Percentiles rank a stretch among this genome's conserved stretches.
Conservation (phyloP, 2,113 vertebrate species). For the Phalacrocorax carbo region DNA sequence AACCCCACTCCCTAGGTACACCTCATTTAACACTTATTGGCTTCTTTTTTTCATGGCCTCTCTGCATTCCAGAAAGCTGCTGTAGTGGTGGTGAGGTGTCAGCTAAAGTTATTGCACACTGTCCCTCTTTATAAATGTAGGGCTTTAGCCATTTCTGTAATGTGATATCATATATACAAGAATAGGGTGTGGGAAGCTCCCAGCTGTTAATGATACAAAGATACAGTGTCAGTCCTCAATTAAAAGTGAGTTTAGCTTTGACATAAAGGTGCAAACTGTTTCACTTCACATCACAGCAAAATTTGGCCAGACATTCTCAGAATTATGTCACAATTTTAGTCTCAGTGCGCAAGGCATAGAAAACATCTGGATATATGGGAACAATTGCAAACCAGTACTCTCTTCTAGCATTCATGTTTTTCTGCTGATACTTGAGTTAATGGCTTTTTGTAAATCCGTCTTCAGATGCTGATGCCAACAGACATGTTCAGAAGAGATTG, state of each 20-base stretch:
- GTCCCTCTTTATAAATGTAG: neutral
- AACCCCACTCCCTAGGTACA: neutral
- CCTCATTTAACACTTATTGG: fast-evolving
- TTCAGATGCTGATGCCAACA: neutral
- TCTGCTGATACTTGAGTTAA: neutral
- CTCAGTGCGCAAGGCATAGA: neutral
- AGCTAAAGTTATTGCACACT: neutral
- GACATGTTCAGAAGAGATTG: neutral
- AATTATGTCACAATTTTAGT: neutral
- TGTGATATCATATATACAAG: neutral
- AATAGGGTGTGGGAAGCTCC: neutral
- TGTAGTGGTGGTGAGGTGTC: neutral
- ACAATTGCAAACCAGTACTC: neutral
- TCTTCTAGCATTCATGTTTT: neutral
- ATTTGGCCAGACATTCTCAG: neutral
- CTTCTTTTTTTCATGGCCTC: neutral
- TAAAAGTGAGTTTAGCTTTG: neutral
- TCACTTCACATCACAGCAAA: neutral
- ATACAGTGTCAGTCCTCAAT: neutral
- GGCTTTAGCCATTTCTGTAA: neutral
- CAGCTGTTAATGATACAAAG: neutral
- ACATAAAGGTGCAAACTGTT: neutral
- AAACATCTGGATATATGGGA: neutral
- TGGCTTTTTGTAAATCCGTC: neutral
- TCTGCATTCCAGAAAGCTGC: neutral